phyloP scores from a whole-genome alignment of 2,113 vertebrate genomes.

The Phylloscopus trochiloides region DNA sequence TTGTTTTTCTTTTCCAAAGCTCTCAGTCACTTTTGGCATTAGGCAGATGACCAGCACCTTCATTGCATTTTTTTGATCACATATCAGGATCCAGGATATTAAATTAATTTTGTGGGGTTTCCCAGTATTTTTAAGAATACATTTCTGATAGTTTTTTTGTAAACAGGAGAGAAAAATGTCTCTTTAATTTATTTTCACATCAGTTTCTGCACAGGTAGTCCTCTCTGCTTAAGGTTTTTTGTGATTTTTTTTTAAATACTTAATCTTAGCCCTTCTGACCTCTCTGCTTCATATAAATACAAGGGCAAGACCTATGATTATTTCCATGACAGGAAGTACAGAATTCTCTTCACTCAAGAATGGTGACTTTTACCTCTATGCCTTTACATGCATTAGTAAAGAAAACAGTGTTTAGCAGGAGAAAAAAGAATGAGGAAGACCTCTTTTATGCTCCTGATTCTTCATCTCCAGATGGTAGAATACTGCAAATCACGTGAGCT shows the following conservation, averaged over 20 bases:
- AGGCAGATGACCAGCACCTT: not conserved
- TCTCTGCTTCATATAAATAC: not conserved
- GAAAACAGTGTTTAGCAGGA: not conserved
- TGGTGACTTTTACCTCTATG: not conserved
- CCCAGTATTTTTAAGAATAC: not conserved
- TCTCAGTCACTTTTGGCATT: not conserved
- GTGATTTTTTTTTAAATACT: not conserved
- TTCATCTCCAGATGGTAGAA: not conserved
- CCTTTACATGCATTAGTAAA: not conserved
- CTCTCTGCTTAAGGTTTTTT: not conserved
- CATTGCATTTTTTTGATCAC: not conserved
- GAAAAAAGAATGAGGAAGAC: not conserved
- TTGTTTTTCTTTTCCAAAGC: not conserved
- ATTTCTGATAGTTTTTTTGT: not conserved
- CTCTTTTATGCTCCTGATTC: not conserved
- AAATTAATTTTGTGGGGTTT: not conserved
- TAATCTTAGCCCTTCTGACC: not conserved
- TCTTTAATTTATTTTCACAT: not conserved
- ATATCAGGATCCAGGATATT: not conserved
- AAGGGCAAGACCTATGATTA: not conserved
- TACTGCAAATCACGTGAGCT: not conserved
- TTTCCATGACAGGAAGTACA: not conserved
- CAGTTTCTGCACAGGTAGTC: not conserved
- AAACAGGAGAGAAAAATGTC: not conserved
- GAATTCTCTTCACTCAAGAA: not conserved